phyloP scores from a whole-genome alignment of 2,888 invertebrate species.

The Patella depressa region DNA sequence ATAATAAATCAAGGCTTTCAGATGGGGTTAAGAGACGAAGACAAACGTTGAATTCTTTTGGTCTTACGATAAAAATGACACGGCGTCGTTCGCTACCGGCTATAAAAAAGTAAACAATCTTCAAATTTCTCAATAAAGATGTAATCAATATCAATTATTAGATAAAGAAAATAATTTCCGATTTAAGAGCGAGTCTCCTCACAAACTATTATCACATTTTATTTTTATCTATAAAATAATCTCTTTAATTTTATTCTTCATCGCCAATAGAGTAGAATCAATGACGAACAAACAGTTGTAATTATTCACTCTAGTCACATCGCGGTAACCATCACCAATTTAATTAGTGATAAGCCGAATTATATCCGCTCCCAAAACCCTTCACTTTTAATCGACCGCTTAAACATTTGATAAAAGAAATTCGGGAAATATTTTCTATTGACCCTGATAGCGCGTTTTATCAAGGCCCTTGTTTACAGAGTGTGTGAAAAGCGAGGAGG shows the following conservation, averaged over 20 bases:
- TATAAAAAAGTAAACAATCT: too few species aligned
- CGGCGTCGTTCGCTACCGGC: too few species aligned
- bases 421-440: too few species aligned
- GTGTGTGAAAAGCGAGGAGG: too few species aligned
- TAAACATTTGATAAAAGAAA: background rate
- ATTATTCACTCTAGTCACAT: background rate
- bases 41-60: too few species aligned
- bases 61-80: too few species aligned
- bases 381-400: slow-evolving; percentile 1
- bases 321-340: background rate
- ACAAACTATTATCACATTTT: background rate
- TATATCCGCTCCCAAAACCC: background rate
- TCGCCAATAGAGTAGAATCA: background rate
- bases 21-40: too few species aligned
- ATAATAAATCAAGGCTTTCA: too few species aligned
- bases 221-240: background rate
- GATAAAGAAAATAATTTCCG: slow-evolving; percentile 28
- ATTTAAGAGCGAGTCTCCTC: background rate
- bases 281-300: background rate
- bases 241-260: slow-evolving; percentile 5
- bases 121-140: too few species aligned
- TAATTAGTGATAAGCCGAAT: slow-evolving; percentile 5
- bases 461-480: too few species aligned
- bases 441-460: too few species aligned
- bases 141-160: slow-evolving; percentile 19